A percentile compares a stretch with the other conserved stretches of the same genome.
phyloP scores from a whole-genome alignment of 2,113 vertebrate species.

The Petrocephalus microphthalmus region DNA sequence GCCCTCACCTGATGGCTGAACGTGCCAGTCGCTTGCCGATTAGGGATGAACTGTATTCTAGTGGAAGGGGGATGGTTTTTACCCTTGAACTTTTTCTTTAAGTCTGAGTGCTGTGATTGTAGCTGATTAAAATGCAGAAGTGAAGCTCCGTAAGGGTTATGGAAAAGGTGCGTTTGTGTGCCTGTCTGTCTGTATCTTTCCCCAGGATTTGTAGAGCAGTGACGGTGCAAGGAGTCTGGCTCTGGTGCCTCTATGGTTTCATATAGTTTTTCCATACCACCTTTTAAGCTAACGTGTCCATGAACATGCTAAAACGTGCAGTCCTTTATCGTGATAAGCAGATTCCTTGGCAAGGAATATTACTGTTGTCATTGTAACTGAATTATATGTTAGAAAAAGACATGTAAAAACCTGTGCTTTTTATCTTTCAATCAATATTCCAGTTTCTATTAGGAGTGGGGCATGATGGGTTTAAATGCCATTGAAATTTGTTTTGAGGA shows the following conservation, averaged over 20 bases:
- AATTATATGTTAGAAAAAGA: background rate
- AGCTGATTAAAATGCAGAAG: background rate
- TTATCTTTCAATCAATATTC: background rate
- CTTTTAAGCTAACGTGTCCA: background rate
- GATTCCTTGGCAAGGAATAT: constrained; percentile 6
- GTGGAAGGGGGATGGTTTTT: background rate
- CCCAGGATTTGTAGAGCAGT: background rate
- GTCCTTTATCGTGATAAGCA: background rate
- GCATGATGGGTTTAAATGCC: background rate
- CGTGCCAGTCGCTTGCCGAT: background rate
- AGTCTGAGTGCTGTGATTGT: background rate
- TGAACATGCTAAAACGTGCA: background rate
- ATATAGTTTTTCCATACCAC: background rate
- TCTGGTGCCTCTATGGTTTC: background rate
- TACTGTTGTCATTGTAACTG: background rate
- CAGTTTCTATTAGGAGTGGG: background rate
- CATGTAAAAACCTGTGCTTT: background rate
- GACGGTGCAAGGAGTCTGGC: background rate
- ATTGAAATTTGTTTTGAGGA: background rate
- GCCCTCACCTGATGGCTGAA: background rate
- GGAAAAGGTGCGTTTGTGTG: background rate
- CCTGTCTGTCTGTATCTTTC: background rate
- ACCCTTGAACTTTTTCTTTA: background rate
- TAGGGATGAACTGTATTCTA: background rate
- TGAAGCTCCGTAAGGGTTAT: background rate